Conservation (phyloP, 2,888 invertebrate species). For the Corbicula japonica region DNA sequence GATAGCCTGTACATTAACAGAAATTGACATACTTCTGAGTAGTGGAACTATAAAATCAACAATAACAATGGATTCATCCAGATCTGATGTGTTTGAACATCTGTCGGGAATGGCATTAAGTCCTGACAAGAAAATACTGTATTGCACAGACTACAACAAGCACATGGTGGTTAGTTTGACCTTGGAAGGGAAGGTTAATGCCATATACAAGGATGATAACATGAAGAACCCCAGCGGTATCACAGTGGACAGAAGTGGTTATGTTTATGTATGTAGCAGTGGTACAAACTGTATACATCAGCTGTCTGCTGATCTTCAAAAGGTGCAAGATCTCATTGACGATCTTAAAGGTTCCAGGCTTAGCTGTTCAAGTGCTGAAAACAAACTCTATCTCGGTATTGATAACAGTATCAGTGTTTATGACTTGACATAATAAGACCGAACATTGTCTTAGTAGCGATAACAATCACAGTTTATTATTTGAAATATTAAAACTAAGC, state of each 20-base stretch:
- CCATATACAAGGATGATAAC: too few relatives aligned
- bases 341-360: neutral
- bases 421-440: too few relatives aligned
- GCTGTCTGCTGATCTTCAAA: neutral
- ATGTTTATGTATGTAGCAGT: slow-evolving; percentile 5
- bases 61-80: neutral
- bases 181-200: neutral
- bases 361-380: neutral
- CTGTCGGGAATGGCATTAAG: neutral
- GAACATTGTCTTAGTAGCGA: too few relatives aligned
- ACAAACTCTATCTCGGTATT: too few relatives aligned
- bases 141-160: neutral
- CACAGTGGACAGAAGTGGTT: neutral
- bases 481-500: too few relatives aligned
- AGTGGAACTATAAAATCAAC: neutral
- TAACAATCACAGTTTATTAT: too few relatives aligned
- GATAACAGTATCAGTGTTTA: too few relatives aligned
- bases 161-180: neutral
- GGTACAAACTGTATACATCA: neutral
- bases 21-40: too few relatives aligned
- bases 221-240: neutral
- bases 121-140: neutral
- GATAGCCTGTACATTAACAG: too few relatives aligned
- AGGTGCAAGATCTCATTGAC: neutral
- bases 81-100: neutral